Conservation (phyloP, 2,113 vertebrate species). For the Tetraodon nigroviridis region DNA sequence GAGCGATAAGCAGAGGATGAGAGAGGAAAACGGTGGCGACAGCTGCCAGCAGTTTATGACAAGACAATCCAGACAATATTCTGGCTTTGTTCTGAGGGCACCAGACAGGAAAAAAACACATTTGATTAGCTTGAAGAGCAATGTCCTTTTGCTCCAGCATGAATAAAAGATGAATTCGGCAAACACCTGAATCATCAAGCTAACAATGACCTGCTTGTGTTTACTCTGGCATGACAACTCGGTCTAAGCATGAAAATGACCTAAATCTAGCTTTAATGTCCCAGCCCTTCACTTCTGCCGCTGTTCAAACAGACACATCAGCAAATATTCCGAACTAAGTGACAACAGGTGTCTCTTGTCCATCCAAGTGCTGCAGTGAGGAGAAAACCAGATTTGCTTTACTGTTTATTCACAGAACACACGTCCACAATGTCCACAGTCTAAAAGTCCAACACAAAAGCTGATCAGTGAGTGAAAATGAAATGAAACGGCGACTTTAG, state of each 20-base stretch:
- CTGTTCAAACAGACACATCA: neutral
- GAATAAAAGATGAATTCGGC: neutral
- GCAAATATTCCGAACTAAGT: neutral
- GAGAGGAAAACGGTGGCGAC: constrained; percentile 12
- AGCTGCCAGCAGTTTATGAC: neutral
- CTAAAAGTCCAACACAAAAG: too few relatives aligned
- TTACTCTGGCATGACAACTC: neutral
- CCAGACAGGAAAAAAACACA: neutral
- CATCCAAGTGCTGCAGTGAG: too few relatives aligned
- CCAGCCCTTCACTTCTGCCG: too few relatives aligned
- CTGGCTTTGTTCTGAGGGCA: neutral
- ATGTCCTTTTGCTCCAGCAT: neutral
- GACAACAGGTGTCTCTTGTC: neutral
- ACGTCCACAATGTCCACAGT: too few relatives aligned
- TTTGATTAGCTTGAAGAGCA: neutral
- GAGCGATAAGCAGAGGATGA: constrained; percentile 17
- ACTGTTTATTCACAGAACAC: too few relatives aligned
- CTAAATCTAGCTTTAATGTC: neutral
- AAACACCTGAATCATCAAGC: too few relatives aligned
- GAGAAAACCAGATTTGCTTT: too few relatives aligned
- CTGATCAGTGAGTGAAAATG: too few relatives aligned
- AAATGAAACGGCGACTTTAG: too few relatives aligned
- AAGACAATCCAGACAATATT: neutral
- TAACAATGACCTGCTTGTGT: neutral
- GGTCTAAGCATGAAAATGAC: neutral